phyloP scores from a whole-genome alignment of 1,140 invertebrate species.

The Drosophila arizonae region DNA sequence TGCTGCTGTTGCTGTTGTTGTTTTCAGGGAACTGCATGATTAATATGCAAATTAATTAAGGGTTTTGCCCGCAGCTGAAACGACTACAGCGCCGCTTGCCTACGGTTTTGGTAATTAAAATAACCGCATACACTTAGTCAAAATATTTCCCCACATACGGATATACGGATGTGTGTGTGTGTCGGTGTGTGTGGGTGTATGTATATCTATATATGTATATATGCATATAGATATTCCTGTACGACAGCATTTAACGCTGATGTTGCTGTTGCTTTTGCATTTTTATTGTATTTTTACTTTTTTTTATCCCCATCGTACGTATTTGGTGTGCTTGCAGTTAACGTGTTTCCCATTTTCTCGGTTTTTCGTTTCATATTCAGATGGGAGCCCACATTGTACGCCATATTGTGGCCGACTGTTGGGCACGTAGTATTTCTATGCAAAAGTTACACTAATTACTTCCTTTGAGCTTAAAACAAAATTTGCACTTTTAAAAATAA shows the following conservation, averaged over 20 bases:
- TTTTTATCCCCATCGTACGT: slow-evolving; percentile 61
- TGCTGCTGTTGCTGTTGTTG: slow-evolving; percentile 23
- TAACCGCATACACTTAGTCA: slow-evolving; percentile 79
- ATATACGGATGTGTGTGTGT: slow-evolving; percentile 31
- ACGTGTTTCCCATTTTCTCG: background rate
- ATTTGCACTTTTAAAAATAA: slow-evolving; percentile 83
- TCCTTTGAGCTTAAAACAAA: slow-evolving; percentile 82
- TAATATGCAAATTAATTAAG: slow-evolving; percentile 82
- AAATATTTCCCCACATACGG: slow-evolving; percentile 35
- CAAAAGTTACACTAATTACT: slow-evolving; percentile 81
- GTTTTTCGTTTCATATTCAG: slow-evolving; percentile 51
- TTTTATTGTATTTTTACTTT: background rate
- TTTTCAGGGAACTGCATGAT: slow-evolving; percentile 66
- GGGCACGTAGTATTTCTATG: slow-evolving; percentile 69
- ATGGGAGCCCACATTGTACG: slow-evolving; percentile 33
- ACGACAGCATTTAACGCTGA: slow-evolving; percentile 58
- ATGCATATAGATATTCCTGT: slow-evolving; percentile 4
- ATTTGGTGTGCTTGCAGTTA: slow-evolving; percentile 46
- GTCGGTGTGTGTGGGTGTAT: slow-evolving; percentile 4
- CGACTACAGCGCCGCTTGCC: slow-evolving; percentile 42
- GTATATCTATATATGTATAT: slow-evolving; percentile 7
- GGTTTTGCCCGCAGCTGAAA: slow-evolving; percentile 70
- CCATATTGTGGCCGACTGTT: slow-evolving; percentile 44
- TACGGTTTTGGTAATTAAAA: slow-evolving; percentile 81
- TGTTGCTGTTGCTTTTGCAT: slow-evolving; percentile 77